Evolutionary conservation across 2,888 invertebrate species (phyloP).

Genomic region (Orthosia gracilis): DNA sequence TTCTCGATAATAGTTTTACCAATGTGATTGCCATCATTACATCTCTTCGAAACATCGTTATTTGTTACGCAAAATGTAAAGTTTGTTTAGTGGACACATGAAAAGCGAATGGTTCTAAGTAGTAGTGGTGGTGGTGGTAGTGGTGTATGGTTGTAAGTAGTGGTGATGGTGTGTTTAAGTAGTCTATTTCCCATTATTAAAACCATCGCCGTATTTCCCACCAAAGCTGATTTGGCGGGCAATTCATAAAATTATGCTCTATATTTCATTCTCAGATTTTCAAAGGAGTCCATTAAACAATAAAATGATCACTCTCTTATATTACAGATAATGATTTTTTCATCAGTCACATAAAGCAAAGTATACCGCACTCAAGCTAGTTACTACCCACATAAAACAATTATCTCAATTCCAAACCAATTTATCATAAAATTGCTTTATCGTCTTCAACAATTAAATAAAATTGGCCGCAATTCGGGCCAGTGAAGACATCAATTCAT

Average conservation of each 20-base stretch:
- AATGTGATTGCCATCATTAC: background rate
- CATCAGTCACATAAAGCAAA: slow-evolving; percentile 63
- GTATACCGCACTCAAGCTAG: slow-evolving; percentile 65
- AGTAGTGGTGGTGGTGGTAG: no score
- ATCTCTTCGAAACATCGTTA: background rate
- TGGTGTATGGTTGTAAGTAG: no score
- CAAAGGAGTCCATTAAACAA: slow-evolving; percentile 16
- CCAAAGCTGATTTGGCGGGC: background rate
- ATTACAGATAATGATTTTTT: slow-evolving; percentile 52
- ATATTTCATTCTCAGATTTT: slow-evolving; percentile 13
- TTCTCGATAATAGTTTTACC: no score
- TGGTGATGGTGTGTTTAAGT: no score
- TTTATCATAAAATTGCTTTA: slow-evolving; percentile 83
- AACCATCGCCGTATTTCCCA: no score
- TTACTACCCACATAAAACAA: slow-evolving; percentile 76
- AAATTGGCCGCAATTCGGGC: slow-evolving; percentile 84
- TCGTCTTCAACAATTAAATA: slow-evolving; percentile 82
- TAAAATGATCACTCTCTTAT: slow-evolving; percentile 45
- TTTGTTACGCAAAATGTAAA: no score
- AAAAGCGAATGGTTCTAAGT: background rate
- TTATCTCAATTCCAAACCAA: slow-evolving; percentile 77
- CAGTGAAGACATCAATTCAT: slow-evolving; percentile 85
- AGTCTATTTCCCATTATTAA: background rate
- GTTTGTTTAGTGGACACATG: background rate
- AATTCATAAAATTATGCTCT: slow-evolving; percentile 2